Conservation (phyloP, 2,888 invertebrate species). For the Linyphia triangularis region DNA sequence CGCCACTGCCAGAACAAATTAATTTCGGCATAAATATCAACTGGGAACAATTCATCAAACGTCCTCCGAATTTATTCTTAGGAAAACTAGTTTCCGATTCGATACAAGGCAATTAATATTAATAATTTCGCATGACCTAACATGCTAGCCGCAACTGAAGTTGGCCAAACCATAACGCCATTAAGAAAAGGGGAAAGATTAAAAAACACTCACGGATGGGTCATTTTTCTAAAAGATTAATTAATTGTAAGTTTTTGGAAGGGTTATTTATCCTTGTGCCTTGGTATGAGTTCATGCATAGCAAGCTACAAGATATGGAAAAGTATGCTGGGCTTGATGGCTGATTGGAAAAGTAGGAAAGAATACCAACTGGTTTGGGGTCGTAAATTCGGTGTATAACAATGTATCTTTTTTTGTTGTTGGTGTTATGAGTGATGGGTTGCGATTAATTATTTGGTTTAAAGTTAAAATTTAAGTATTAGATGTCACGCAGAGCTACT, state of each 20-base stretch:
- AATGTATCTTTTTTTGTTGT: slow-evolving; percentile 10
- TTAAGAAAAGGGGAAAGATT: slow-evolving; percentile 50
- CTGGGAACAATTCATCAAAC: slow-evolving; percentile 62
- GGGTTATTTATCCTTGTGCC: slow-evolving; percentile 65
- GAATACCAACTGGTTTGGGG: neutral
- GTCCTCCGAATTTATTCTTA: slow-evolving; percentile 33
- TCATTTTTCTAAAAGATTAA: slow-evolving; percentile 69
- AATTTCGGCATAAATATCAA: slow-evolving; percentile 70
- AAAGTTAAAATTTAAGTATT: slow-evolving; percentile 14
- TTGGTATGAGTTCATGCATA: slow-evolving; percentile 49
- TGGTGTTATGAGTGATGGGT: slow-evolving; percentile 23
- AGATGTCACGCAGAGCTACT: slow-evolving; percentile 44
- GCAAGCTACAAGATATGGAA: slow-evolving; percentile 20
- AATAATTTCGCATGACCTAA: slow-evolving; percentile 64
- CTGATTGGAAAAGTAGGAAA: slow-evolving; percentile 42
- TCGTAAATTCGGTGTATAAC: neutral
- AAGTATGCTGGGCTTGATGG: slow-evolving; percentile 43
- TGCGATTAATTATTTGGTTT: slow-evolving; percentile 40
- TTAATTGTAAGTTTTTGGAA: slow-evolving; percentile 64
- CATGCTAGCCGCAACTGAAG: slow-evolving; percentile 47
- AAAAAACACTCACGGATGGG: slow-evolving; percentile 46
- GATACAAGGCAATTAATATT: slow-evolving; percentile 72
- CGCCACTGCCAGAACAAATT: slow-evolving; percentile 65
- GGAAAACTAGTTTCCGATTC: slow-evolving; percentile 66
- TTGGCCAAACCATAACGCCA: slow-evolving; percentile 65